phyloP scores from a whole-genome alignment of 1,140 invertebrate species.

The Camponotus vicinus region DNA sequence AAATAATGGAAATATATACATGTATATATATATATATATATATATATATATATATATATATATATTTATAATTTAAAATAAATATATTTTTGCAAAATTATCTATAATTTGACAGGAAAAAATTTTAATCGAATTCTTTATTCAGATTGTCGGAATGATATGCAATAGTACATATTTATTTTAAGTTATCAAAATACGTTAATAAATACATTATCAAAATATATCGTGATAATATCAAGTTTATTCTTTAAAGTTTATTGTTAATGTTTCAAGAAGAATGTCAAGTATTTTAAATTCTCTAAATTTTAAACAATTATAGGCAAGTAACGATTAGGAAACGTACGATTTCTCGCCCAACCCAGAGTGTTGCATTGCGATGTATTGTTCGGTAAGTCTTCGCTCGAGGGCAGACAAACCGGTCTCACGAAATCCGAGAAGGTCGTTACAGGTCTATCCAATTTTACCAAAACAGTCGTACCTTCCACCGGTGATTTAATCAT shows the following conservation, averaged over 20 bases:
- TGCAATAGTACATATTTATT: background rate
- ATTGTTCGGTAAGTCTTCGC: slow-evolving; percentile 78
- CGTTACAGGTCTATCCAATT: slow-evolving; percentile 91
- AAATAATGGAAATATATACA: background rate
- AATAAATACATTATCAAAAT: background rate
- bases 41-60: too few species aligned
- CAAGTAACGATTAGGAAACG: slow-evolving; percentile 63
- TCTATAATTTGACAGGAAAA: background rate
- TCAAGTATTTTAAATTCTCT: background rate
- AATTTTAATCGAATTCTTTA: background rate
- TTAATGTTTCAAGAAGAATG: background rate
- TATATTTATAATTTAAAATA: background rate
- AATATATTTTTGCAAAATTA: slow-evolving; percentile 8
- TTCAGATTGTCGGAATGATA: background rate
- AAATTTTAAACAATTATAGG: background rate
- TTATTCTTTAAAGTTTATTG: background rate
- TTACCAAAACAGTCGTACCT: slow-evolving; percentile 93
- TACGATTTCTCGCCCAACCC: slow-evolving; percentile 93
- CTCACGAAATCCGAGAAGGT: slow-evolving; percentile 93
- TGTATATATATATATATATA: too few species aligned
- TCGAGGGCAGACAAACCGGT: slow-evolving; percentile 91
- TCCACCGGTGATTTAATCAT: slow-evolving; percentile 96
- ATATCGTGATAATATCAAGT: background rate
- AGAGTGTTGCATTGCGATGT: slow-evolving; percentile 91
- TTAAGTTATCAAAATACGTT: background rate